Evolutionary conservation across 2,113 vertebrate genomes (phyloP).

Genomic region (Arenaria interpres): DNA sequence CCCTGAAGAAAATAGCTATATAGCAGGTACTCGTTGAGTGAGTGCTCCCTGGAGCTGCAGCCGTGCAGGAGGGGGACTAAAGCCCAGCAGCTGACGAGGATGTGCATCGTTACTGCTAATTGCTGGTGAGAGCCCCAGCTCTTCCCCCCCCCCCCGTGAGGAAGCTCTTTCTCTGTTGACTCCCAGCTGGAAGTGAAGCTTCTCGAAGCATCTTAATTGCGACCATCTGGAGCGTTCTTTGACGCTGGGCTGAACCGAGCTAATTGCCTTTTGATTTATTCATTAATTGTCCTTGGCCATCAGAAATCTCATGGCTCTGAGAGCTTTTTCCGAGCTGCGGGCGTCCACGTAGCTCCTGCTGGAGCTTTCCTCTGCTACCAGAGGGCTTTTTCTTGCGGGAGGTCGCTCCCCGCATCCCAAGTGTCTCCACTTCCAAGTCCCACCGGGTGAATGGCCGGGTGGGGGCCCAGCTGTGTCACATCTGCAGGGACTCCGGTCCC

Average conservation of each 20-base stretch:
- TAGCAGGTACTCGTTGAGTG: accelerated
- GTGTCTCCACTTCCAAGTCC: accelerated
- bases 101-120: background rate
- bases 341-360: accelerated
- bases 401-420: accelerated
- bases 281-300: background rate
- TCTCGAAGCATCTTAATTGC: background rate
- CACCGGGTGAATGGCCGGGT: background rate
- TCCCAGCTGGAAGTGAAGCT: background rate
- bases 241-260: background rate
- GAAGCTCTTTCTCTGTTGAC: background rate
- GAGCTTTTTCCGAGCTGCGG: background rate
- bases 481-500: accelerated
- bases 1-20: background rate
- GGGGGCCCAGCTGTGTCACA: accelerated
- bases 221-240: background rate
- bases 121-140: background rate
- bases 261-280: background rate
- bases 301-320: accelerated
- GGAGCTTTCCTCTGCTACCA: accelerated
- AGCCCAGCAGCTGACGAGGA: background rate
- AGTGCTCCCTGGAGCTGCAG: background rate
- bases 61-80: background rate
- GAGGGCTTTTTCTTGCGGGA: background rate
- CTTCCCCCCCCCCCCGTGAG: background rate